Percentiles rank a stretch among this genome's conserved stretches.
These are phyloP conservation scores for Argyra leucocephala DNA, from an alignment of 2,888 invertebrate species.

Conservation along the genomic window DNA sequence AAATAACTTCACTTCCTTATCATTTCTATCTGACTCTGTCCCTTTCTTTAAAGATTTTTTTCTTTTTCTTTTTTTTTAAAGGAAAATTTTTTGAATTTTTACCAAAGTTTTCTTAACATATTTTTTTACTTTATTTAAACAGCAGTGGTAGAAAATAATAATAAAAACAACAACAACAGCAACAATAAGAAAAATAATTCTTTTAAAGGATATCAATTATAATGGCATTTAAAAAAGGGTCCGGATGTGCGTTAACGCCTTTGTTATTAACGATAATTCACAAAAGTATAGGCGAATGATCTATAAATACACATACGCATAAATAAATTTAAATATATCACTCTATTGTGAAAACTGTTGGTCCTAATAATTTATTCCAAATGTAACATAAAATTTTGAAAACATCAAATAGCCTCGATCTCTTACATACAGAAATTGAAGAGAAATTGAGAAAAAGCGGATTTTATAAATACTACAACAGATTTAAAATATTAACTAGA, in stretches of 20 bases:
- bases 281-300: neutral
- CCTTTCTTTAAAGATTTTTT: neutral
- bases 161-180: neutral
- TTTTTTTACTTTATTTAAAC: neutral
- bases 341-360: too few relatives aligned
- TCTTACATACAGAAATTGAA: too few relatives aligned
- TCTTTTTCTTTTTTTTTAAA: neutral
- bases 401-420: too few relatives aligned
- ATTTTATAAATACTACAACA: too few relatives aligned
- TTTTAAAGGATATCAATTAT: constrained; percentile 1
- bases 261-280: neutral
- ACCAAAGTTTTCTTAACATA: neutral
- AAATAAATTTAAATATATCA: too few relatives aligned
- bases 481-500: too few relatives aligned
- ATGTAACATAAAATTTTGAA: too few relatives aligned
- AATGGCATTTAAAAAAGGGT: neutral
- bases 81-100: neutral
- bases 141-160: neutral
- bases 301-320: neutral
- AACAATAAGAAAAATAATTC: neutral
- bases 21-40: neutral
- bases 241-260: neutral
- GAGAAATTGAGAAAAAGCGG: too few relatives aligned
- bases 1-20: neutral
- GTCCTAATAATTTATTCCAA: too few relatives aligned